phyloP scores from a whole-genome alignment of 2,888 invertebrate genomes.

The Seira sanloemensis region DNA sequence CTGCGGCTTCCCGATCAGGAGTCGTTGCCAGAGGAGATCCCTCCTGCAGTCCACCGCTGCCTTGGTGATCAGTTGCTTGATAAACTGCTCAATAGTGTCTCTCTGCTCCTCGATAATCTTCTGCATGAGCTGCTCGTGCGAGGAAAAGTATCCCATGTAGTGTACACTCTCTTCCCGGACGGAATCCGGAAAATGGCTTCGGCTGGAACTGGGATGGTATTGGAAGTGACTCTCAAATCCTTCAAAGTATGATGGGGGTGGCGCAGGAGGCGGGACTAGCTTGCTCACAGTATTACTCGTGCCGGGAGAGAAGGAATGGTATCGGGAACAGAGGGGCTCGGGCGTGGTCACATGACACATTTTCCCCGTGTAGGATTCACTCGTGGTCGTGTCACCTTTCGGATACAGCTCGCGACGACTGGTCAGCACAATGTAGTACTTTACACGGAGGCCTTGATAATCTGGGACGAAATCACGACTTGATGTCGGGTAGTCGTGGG shows the following conservation, averaged over 20 bases:
- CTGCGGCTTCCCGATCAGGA: conserved; percentile 77
- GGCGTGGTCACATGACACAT: conserved; percentile 79
- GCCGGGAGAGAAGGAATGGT: conserved; percentile 19
- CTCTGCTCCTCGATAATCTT: conserved; percentile 80
- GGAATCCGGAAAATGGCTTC: conserved; percentile 6
- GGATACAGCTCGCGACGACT: conserved; percentile 80
- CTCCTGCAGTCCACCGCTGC: conserved; percentile 83
- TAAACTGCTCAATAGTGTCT: conserved; percentile 78
- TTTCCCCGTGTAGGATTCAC: conserved; percentile 79
- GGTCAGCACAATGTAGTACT: conserved; percentile 81
- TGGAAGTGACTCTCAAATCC: conserved; percentile 41
- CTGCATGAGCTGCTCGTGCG: conserved; percentile 82
- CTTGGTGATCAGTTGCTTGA: conserved; percentile 80
- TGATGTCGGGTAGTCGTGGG: conserved; percentile 76
- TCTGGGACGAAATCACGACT: conserved; percentile 73
- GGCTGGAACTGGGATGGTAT: neutral
- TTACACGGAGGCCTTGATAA: conserved; percentile 77
- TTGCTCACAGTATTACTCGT: conserved; percentile 26
- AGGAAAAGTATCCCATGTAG: conserved; percentile 83
- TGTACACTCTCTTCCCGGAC: conserved; percentile 81
- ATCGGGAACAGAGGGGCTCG: conserved; percentile 54
- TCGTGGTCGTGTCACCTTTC: conserved; percentile 81
- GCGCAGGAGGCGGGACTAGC: conserved; percentile 50
- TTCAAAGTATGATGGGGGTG: conserved; percentile 40
- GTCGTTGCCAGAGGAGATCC: conserved; percentile 83